phyloP scores from a whole-genome alignment of 2,888 invertebrate genomes.

The Physocephala rufipes region DNA sequence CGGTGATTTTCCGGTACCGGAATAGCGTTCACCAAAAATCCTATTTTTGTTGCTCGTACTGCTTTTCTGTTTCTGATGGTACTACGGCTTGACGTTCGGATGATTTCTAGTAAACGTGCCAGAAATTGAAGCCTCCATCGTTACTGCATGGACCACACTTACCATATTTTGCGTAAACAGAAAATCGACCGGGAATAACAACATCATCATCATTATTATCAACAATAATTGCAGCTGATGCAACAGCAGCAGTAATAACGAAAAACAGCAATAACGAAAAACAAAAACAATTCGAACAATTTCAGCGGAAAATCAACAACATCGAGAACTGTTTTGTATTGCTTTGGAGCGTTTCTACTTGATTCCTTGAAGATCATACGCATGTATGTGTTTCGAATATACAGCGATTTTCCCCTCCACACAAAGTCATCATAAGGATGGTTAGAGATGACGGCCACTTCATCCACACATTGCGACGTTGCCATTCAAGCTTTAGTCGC shows the following conservation, averaged over 20 bases:
- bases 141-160: slow-evolving; percentile 28
- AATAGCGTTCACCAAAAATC: background rate
- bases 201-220: slow-evolving; percentile 25
- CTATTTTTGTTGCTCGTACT: background rate
- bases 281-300: background rate
- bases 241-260: background rate
- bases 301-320: slow-evolving; percentile 2
- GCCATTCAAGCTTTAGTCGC: too few species aligned
- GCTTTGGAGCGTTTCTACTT: too few species aligned
- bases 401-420: background rate
- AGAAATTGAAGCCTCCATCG: slow-evolving; percentile 14
- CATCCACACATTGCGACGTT: too few species aligned
- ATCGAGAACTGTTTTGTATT: slow-evolving; percentile 18
- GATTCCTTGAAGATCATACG: too few species aligned
- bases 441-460: too few species aligned
- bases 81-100: background rate
- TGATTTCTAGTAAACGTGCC: slow-evolving; percentile 15
- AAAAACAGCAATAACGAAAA: slow-evolving; percentile 12
- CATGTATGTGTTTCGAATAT: background rate
- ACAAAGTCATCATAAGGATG: too few species aligned
- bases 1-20: background rate
- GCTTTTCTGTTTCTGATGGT: background rate
- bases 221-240: background rate
- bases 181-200: slow-evolving; percentile 41
- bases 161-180: slow-evolving; percentile 40